Conservation (phyloP, 2,888 invertebrate genomes). For the Physocephala rufipes region DNA sequence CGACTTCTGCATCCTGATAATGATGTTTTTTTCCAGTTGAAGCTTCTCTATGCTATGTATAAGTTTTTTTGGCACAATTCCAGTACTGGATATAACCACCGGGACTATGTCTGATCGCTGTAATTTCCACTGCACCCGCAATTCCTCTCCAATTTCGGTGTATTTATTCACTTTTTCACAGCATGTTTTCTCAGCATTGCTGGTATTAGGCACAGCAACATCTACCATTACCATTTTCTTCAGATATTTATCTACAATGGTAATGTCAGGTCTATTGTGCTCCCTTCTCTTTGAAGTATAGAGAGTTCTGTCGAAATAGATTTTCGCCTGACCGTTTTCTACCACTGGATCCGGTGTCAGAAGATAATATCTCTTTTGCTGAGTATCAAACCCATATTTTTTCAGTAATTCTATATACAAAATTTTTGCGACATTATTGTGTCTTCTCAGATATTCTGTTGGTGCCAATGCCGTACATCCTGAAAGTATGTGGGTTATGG, state of each 20-base stretch:
- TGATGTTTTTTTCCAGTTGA: conserved; percentile 7
- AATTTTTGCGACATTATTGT: conserved; percentile 35
- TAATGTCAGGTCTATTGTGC: conserved; percentile 11
- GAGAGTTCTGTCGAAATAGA: conserved; percentile 33
- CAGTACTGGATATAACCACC: conserved; percentile 29
- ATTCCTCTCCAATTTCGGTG: conserved; percentile 31
- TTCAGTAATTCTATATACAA: conserved; percentile 23
- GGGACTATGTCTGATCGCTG: conserved; percentile 27
- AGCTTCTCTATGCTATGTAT: not conserved
- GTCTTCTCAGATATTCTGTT: conserved; percentile 29
- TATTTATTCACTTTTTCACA: conserved; percentile 28
- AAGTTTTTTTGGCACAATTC: conserved; percentile 26
- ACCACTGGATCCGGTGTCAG: conserved; percentile 14
- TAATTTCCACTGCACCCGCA: conserved; percentile 27
- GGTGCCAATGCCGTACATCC: conserved; percentile 23
- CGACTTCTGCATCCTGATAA: conserved; percentile 26
- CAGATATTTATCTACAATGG: conserved; percentile 22
- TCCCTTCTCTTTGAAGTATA: conserved; percentile 23
- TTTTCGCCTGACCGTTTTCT: conserved; percentile 19
- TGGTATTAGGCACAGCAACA: conserved; percentile 28
- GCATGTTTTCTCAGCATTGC: conserved; percentile 28
- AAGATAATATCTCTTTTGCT: conserved; percentile 8
- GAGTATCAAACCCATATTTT: not conserved
- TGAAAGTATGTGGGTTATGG: conserved; percentile 32
- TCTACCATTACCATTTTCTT: conserved; percentile 27